phyloP scores from a whole-genome alignment of 2,113 vertebrate species.

The Ictalurus furcatus region DNA sequence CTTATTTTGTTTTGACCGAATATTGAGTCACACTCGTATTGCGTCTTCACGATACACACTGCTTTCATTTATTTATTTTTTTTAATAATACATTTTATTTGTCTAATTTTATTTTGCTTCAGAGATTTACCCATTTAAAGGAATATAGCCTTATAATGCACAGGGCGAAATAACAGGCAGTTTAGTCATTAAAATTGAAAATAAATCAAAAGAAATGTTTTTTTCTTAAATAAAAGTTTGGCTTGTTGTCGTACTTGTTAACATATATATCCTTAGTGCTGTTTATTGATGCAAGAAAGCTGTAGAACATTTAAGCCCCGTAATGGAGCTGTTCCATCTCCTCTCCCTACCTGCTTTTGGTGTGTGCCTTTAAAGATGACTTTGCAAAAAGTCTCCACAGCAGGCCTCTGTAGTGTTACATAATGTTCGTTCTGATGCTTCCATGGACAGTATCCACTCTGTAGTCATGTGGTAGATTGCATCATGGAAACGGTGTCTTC shows the following conservation, averaged over 20 bases:
- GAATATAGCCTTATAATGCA: not conserved
- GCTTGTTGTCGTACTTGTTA: not conserved
- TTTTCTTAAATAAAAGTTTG: not conserved
- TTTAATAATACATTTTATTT: not conserved
- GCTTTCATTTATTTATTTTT: not conserved
- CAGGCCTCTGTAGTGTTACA: conserved; percentile 9
- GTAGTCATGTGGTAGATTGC: not conserved
- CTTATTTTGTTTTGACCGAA: not conserved
- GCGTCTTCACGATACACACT: not conserved
- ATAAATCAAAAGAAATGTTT: not conserved
- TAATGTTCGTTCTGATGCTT: conserved; percentile 32
- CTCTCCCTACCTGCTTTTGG: not conserved
- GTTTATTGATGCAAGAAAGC: not conserved
- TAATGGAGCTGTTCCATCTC: not conserved
- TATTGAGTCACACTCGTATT: not conserved
- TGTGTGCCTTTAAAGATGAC: conserved; percentile 37
- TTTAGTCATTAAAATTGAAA: not conserved
- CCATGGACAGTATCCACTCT: not conserved
- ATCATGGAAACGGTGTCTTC: not conserved
- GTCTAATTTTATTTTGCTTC: not conserved
- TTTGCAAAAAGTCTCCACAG: not conserved
- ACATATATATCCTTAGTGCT: not conserved
- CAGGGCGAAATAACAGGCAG: not conserved
- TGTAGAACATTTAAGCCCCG: not conserved
- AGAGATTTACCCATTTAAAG: not conserved